Conservation (phyloP, 2,888 invertebrate species). For the Brachyopa scutellaris region DNA sequence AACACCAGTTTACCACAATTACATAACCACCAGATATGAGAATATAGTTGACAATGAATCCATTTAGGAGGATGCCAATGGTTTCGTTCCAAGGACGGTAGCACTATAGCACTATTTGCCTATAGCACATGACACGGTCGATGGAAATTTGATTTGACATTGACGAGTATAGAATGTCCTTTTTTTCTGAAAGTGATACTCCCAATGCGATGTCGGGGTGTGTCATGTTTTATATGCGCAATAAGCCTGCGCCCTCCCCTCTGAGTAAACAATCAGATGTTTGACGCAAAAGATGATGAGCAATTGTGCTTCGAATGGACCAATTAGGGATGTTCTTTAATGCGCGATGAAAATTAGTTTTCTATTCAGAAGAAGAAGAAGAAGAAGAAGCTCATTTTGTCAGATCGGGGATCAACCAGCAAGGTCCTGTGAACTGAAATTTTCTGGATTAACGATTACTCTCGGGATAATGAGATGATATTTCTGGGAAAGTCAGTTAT, state of each 20-base stretch:
- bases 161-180: constrained; percentile 67
- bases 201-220: constrained; percentile 1
- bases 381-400: constrained; percentile 5
- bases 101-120: not conserved
- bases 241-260: constrained; percentile 37
- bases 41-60: constrained; percentile 61
- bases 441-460: constrained; percentile 58
- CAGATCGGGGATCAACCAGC: constrained; percentile 6
- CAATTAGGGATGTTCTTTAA: constrained; percentile 54
- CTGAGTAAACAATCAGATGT: constrained; percentile 39
- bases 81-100: constrained; percentile 44
- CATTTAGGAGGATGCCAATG: constrained; percentile 55
- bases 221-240: not conserved
- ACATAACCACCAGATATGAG: too few species aligned
- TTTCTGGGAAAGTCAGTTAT: constrained; percentile 18
- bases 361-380: constrained; percentile 32
- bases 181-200: constrained; percentile 57
- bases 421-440: constrained; percentile 60
- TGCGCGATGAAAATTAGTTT: constrained; percentile 61
- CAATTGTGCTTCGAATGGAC: constrained; percentile 68
- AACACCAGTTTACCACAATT: constrained; percentile 63
- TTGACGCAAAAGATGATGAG: constrained; percentile 55
- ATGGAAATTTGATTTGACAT: constrained; percentile 71
- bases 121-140: constrained; percentile 65
- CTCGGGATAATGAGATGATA: constrained; percentile 2